A percentile compares a stretch with the other conserved stretches of the same genome.
These are phyloP conservation scores for Pipistrellus pipistrellus DNA, from an alignment of 2,797 vertebrate species.

Conservation along the genomic window DNA sequence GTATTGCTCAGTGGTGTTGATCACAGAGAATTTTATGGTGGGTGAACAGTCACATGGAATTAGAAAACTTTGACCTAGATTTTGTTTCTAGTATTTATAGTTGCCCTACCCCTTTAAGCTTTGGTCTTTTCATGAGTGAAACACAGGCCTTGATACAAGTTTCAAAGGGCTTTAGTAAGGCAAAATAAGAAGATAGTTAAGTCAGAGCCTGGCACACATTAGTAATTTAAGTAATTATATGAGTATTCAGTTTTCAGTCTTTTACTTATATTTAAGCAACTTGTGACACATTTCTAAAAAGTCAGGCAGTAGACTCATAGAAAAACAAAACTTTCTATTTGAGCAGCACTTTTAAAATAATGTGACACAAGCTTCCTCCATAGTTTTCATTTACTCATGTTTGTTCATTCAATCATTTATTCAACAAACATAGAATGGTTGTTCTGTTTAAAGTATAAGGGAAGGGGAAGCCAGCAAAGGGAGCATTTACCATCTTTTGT, in stretches of 20 bases:
- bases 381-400: not conserved
- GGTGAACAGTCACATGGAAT: not conserved
- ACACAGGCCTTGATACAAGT: not conserved
- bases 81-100: not conserved
- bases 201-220: not conserved
- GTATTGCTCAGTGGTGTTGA: not conserved
- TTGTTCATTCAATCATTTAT: conserved; percentile 57
- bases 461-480: not conserved
- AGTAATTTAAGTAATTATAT: not conserved
- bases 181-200: not conserved
- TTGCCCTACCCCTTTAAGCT: not conserved
- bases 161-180: not conserved
- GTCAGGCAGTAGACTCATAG: not conserved
- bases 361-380: not conserved
- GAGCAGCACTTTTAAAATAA: conserved; percentile 8
- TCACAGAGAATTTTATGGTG: not conserved
- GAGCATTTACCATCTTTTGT: not conserved
- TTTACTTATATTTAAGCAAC: not conserved
- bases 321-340: conserved; percentile 32
- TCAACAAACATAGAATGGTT: conserved; percentile 20
- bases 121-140: not conserved
- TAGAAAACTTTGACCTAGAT: not conserved
- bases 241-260: not conserved
- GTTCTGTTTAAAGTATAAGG: not conserved
- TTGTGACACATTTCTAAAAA: not conserved